Evolutionary conservation across 2,113 vertebrate genomes (phyloP), one percentile per base, ranked within the genome.

Genomic region (Boleophthalmus pectinirostris): DNA sequence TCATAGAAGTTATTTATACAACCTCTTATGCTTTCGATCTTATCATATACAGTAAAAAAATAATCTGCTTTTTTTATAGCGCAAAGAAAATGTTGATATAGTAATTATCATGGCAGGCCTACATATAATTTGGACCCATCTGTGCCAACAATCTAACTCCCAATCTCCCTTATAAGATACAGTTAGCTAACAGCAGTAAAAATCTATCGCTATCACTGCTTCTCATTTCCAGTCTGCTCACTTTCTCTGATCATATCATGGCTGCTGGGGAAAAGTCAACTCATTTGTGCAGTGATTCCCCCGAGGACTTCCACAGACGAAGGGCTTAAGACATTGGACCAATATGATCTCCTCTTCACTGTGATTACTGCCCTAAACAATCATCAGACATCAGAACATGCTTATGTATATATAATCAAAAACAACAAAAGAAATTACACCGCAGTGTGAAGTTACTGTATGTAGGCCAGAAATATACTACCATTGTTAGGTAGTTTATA

Each of bases 201-300:
- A 68, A 75, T 82, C 80, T 82, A 9, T 43, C 9, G 70, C 81
- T 75, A 82, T 85, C 80, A 84, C 73, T 78, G 68, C 72, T 64
- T 79, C 67, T 85, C 71, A 81, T 88, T 85, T 87, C 70, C 78
- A 81, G 67, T 21, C 77, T 1, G 73, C 80, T 84, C 77, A 68
- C 70, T 85, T 79, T 73, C 72, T 45, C 79, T 77, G 81, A 82
- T 90, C 77, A 70, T 81, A 86, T 84, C 85, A 78, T 85, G 70
- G 83, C 86, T 54, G 66, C 70, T 73, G 78, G 78, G 49, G 74
- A 87, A 77, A 87, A 87, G 81, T 85, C 85, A 73, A 81, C 66
- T 77, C 47, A 43, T 87, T 82, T 82, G 70, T 76, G 81, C 46
- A 51, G 24, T 21, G 71, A 71, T 72, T 68, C 70, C 51, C 51